A percentile compares a stretch with the other conserved stretches of the same genome.
phyloP scores from a whole-genome alignment of 1,140 invertebrate genomes.

The Telenomus remus region DNA sequence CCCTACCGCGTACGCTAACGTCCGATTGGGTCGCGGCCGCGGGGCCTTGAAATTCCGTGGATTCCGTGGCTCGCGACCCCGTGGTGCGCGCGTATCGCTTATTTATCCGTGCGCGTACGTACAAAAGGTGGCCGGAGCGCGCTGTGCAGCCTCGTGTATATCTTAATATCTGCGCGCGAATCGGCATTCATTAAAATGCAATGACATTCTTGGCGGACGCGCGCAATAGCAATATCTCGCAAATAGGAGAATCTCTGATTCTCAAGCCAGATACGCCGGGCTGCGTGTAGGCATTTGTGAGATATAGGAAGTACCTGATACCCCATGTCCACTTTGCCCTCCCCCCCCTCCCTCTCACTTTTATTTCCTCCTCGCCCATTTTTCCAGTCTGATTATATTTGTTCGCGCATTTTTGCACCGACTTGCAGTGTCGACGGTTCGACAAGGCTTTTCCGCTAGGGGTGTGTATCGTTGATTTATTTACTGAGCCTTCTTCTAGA shows the following conservation, averaged over 20 bases:
- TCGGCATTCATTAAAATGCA: constrained; percentile 58
- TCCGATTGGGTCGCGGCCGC: constrained; percentile 28
- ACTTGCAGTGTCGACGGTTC: constrained; percentile 32
- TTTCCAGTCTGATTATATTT: constrained; percentile 14
- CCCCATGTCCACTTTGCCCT: not conserved
- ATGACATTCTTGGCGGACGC: constrained; percentile 54
- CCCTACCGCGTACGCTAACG: constrained; percentile 26
- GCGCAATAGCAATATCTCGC: constrained; percentile 46
- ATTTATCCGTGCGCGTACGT: constrained; percentile 34
- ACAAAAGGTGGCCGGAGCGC: constrained; percentile 36
- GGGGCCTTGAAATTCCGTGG: constrained; percentile 53
- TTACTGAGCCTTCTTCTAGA: constrained; percentile 18
- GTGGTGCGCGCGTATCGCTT: constrained; percentile 16
- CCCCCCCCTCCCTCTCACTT: not conserved
- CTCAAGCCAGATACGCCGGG: constrained; percentile 32
- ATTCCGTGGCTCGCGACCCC: constrained; percentile 43
- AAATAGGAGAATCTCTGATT: constrained; percentile 45
- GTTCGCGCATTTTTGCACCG: constrained; percentile 25
- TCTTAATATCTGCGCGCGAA: constrained; percentile 54
- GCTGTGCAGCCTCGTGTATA: constrained; percentile 38
- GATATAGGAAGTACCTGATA: constrained; percentile 30
- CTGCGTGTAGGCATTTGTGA: constrained; percentile 45
- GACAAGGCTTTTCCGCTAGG: constrained; percentile 23
- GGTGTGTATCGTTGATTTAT: constrained; percentile 33
- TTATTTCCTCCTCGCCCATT: not conserved